phyloP scores from a whole-genome alignment of 1,140 invertebrate species.

The Carcinoscorpius rotundicauda region DNA sequence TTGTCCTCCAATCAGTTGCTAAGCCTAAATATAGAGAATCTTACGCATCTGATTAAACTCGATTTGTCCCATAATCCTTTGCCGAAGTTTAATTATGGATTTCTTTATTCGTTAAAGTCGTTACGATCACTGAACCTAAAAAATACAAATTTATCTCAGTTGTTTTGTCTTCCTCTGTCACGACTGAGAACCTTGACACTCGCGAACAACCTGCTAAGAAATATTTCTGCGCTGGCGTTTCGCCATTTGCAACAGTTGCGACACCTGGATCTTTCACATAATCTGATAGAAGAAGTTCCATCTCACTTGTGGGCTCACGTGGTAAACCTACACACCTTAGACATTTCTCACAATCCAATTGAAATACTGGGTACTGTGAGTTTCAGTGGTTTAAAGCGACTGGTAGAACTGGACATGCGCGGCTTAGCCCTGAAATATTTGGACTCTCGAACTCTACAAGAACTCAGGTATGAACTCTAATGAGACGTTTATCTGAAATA shows the following conservation, averaged over 20 bases:
- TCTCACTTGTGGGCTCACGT: constrained; percentile 20
- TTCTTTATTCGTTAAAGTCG: constrained; percentile 9
- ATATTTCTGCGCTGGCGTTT: constrained; percentile 11
- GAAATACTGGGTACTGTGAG: constrained; percentile 16
- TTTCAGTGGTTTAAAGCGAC: constrained; percentile 19
- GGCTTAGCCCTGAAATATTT: constrained; percentile 21
- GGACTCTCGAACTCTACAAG: constrained; percentile 22
- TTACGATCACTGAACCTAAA: constrained; percentile 10
- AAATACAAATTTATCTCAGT: constrained; percentile 9
- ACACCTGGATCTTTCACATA: constrained; percentile 21
- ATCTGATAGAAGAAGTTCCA: constrained; percentile 22
- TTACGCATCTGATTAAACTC: constrained; percentile 46
- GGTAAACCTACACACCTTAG: constrained; percentile 11
- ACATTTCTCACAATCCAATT: constrained; percentile 23
- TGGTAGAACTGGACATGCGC: constrained; percentile 23
- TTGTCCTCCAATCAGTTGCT: constrained; percentile 48
- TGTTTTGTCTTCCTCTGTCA: constrained; percentile 15
- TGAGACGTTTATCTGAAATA: no score
- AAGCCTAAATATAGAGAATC: constrained; percentile 54
- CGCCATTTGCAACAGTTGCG: constrained; percentile 10
- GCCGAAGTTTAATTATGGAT: constrained; percentile 5
- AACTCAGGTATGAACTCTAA: constrained; percentile 15
- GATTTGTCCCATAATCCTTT: constrained; percentile 62
- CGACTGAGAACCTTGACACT: constrained; percentile 16
- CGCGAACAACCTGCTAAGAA: constrained; percentile 17